Evolutionary conservation across 1,140 invertebrate genomes (phyloP).

Genomic region (Diabrotica virgifera): DNA sequence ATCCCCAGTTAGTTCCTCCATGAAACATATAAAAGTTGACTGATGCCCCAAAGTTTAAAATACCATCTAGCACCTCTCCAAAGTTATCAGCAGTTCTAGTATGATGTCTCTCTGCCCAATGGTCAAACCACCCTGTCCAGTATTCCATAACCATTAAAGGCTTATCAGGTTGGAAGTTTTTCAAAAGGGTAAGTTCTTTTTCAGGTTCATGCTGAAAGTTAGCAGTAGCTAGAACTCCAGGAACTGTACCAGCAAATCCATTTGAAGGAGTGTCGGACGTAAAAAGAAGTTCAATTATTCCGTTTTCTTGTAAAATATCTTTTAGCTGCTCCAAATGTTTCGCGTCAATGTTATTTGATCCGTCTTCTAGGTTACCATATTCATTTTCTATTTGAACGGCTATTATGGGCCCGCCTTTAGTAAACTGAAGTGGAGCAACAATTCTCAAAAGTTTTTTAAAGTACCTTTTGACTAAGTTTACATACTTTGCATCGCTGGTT

Average conservation of each 20-base stretch:
- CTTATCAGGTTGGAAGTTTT: conserved; percentile 51
- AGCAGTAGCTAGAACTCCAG: conserved; percentile 34
- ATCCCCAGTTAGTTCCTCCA: conserved; percentile 69
- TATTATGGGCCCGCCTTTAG: conserved; percentile 58
- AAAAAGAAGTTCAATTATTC: conserved; percentile 51
- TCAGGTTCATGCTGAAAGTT: conserved; percentile 51
- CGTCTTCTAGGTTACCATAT: conserved; percentile 42
- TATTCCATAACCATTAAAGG: conserved; percentile 63
- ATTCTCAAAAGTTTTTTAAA: conserved; percentile 52
- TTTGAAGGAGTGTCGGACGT: conserved; percentile 51
- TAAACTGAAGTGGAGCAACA: conserved; percentile 53
- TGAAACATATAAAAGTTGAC: conserved; percentile 72
- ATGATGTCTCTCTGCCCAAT: conserved; percentile 38
- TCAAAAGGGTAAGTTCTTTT: conserved; percentile 45
- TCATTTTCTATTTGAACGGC: conserved; percentile 58
- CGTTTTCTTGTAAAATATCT: conserved; percentile 9
- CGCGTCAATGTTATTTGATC: neutral
- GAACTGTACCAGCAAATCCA: conserved; percentile 23
- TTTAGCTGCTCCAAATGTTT: neutral
- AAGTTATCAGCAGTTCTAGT: conserved; percentile 26
- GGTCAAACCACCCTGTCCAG: conserved; percentile 66
- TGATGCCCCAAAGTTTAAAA: conserved; percentile 50
- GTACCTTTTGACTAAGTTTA: conserved; percentile 50
- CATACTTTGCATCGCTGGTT: conserved; percentile 51
- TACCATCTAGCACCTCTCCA: conserved; percentile 28